A percentile compares a stretch with the other conserved stretches of the same genome.
phyloP scores from a whole-genome alignment of 1,140 invertebrate species.

The Hyphantria cunea region DNA sequence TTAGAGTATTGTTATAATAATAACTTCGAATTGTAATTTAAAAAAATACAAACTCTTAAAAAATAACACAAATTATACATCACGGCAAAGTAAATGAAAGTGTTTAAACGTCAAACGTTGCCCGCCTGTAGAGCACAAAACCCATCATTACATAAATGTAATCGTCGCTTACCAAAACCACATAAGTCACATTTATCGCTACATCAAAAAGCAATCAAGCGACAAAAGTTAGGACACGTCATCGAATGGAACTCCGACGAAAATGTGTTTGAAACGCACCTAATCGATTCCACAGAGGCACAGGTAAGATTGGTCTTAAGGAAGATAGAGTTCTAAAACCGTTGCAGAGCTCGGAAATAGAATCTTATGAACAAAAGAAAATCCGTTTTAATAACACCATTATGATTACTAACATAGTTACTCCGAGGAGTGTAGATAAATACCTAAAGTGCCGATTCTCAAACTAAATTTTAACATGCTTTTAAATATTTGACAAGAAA shows the following conservation, averaged over 20 bases:
- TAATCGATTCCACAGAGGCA: slow-evolving; percentile 63
- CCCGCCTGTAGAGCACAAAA: slow-evolving; percentile 67
- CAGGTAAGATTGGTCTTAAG: slow-evolving; percentile 52
- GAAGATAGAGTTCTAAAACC: slow-evolving; percentile 2
- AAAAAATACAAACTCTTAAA: too few species aligned
- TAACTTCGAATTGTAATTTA: too few species aligned
- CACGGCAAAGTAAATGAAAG: slow-evolving; percentile 50
- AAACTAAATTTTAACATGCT: too few species aligned
- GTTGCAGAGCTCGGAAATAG: slow-evolving; percentile 30
- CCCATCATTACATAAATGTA: slow-evolving; percentile 71
- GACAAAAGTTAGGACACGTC: slow-evolving; percentile 67
- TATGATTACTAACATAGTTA: slow-evolving; percentile 16
- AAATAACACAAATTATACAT: too few species aligned
- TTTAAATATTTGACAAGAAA: neutral
- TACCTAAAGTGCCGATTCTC: slow-evolving; percentile 22
- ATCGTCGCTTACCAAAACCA: slow-evolving; percentile 65
- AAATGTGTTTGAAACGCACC: slow-evolving; percentile 58
- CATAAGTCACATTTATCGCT: slow-evolving; percentile 79
- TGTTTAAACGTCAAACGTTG: slow-evolving; percentile 71
- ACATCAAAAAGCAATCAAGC: slow-evolving; percentile 79
- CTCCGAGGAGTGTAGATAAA: slow-evolving; percentile 10
- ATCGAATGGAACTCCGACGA: slow-evolving; percentile 45
- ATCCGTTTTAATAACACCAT: slow-evolving; percentile 32
- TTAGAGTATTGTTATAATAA: too few species aligned
- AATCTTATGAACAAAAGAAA: slow-evolving; percentile 42